Evolutionary conservation across 2,888 invertebrate genomes (phyloP), one percentile per base, ranked within the genome.

Genomic region (Steinernema scapterisci): DNA sequence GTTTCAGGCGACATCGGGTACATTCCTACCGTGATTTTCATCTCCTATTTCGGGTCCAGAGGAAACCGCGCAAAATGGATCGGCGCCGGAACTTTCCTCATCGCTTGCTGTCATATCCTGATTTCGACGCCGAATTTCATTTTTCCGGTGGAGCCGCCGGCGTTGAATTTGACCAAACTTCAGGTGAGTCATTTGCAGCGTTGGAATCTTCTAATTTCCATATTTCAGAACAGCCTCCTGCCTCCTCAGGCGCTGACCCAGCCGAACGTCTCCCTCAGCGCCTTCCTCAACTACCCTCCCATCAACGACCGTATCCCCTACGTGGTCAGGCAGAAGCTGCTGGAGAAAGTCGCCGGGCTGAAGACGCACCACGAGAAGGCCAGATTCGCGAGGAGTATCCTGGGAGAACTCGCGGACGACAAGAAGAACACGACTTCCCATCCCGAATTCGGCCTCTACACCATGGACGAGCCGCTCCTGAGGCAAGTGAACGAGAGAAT

Each of bases 1-100:
- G 3, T 48, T 81, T 76, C 51, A 86, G 85, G 83, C 76, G 87
- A 87, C 75, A 80, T 87, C 63, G 84, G 85, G 27, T 87, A 87
- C 75, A 83, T 87, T 52, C 85, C 86, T 11, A 84, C 84, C 27
- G 86, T 87, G 0, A 80, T 87, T 0, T 82, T 87, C 45, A 80
- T 87, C 5, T 81, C 87, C 13, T 85, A 87, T 45, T 83, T 85
- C 44, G 87, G 87, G 5, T 84, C 85, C 2, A 79, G 78, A 70
- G 85, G 85, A 7, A 86, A 86, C 73, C 73, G 84, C 75, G 80
- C 76, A 44, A 70, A 79, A 27, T 86, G 85, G 85, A 87, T 87
- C 56, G 87, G 87, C 11, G 83, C 78, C 0, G 87, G 87, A 45
- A 84, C 85, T 16, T 75, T 87, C 7, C 74, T 87, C n/a, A 84